Base-by-base conservation (phyloP, 2,888 invertebrate genomes). In the Ennomos fuscantarius region DNA sequence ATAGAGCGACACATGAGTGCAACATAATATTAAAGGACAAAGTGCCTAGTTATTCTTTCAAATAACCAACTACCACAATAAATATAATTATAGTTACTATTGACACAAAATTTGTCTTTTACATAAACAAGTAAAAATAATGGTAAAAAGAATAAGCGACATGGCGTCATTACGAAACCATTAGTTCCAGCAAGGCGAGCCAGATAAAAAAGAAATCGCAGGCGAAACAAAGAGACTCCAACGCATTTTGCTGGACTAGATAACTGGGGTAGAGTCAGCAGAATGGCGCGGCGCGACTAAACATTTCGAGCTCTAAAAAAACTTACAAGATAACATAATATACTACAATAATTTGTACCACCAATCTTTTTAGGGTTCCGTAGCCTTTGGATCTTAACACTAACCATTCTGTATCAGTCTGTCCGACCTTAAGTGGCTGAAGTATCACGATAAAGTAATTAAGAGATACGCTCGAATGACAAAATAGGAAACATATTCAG, bases 101-200 rank as follows among this genome's bases (percentile, higher is more conserved):
- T n/a, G 24, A 2, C 24, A 24, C 24, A 13, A 13, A 36, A 37
- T 37, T 11, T 10, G 11, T 3, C 36, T 1, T 24, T 24, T 24
- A 24, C 24, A 37, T 2, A 37, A 11, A 13, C 13, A 40, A 9
- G 32, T 33, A 44, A 44, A 42, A 52, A 51, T 33, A 50, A 56
- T 15, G 37, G 10, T 50, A 52, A 42, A 55, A 62, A 55, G 44
- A 60, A 57, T 40, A 52, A 56, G 49, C 49, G 31, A 56, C 45
- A 50, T 49, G 46, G 13, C 9, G 43, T 50, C 50, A 62, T 63
- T 63, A 55, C 50, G 45, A 50, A 61, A 42, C 50, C 49, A 63
- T 63, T 66, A 63, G 65, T 60, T 55, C 53, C 48, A 54, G 60
- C 46, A 37, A 37, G 31, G 37, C 37, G 31, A 37, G n/a, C 12